Percentiles rank a stretch among this genome's conserved stretches.
Conservation (phyloP, 2,797 vertebrate genomes). For the Anguilla anguilla region DNA sequence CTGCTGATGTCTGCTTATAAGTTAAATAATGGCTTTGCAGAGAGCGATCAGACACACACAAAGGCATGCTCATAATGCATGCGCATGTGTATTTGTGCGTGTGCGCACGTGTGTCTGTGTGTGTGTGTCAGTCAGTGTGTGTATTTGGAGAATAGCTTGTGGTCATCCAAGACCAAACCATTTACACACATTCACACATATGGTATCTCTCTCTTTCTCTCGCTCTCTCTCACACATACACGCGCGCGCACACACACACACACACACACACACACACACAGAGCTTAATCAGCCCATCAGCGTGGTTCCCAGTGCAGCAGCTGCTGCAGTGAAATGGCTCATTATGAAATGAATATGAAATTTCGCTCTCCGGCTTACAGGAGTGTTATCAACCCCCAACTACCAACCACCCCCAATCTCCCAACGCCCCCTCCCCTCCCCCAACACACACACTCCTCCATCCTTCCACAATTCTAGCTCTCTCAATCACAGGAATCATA, state of each 20-base stretch:
- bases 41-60: not conserved
- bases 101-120: not conserved
- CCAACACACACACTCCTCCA: not conserved
- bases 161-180: not conserved
- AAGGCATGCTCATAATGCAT: not conserved
- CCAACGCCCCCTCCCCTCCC: not conserved
- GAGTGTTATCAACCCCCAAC: not conserved
- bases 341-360: not conserved
- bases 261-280: not conserved
- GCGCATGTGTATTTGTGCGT: not conserved
- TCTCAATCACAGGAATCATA: not conserved
- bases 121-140: too few species aligned
- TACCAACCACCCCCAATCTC: not conserved
- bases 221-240: too few species aligned
- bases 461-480: not conserved
- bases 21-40: not conserved
- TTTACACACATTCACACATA: not conserved
- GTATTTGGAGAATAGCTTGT: too few species aligned
- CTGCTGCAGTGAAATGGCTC: conserved; percentile 7
- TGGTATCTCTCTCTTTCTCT: too few species aligned
- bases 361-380: not conserved
- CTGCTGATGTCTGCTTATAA: not conserved
- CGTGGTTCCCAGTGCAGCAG: not conserved
- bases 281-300: not conserved
- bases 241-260: not conserved